Evolutionary conservation across 1,140 invertebrate species (phyloP).

Genomic region (Diorhabda sublineata): DNA sequence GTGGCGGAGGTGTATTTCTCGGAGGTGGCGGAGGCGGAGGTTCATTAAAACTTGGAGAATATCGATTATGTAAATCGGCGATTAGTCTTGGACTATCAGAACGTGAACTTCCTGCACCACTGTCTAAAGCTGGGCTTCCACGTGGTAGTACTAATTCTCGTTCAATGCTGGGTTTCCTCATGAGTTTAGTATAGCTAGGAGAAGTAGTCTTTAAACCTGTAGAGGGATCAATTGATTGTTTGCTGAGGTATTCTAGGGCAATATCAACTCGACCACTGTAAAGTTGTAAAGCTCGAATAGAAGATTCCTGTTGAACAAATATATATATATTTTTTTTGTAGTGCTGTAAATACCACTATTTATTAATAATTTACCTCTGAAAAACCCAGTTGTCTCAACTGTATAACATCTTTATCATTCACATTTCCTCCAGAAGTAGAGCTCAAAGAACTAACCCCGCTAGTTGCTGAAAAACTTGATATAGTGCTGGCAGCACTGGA

Average conservation of each 20-base stretch:
- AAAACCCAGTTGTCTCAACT: constrained; percentile 58
- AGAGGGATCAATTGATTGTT: constrained; percentile 51
- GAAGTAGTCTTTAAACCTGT: constrained; percentile 23
- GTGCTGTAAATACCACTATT: not conserved
- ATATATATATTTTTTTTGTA: not conserved
- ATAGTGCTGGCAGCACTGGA: constrained; percentile 74
- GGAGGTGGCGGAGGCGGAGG: constrained; percentile 66
- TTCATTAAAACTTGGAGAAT: constrained; percentile 62
- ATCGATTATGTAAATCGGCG: constrained; percentile 56
- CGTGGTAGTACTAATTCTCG: constrained; percentile 70
- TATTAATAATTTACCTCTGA: constrained; percentile 51
- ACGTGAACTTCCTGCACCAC: constrained; percentile 79
- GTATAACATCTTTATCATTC: constrained; percentile 53
- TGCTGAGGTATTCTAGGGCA: constrained; percentile 64
- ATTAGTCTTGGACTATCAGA: constrained; percentile 75
- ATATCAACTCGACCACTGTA: constrained; percentile 64
- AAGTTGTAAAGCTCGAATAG: constrained; percentile 63
- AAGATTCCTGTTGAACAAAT: constrained; percentile 55
- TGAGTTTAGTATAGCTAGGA: constrained; percentile 67
- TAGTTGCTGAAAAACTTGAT: constrained; percentile 62
- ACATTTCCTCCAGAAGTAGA: constrained; percentile 58
- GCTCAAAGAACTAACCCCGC: constrained; percentile 59
- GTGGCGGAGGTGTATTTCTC: constrained; percentile 63
- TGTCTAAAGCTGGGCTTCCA: constrained; percentile 81
- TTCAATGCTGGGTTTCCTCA: constrained; percentile 82